Base-by-base conservation (phyloP, 64 coral and sea anemone genomes). In the Stylophora pistillata region DNA sequence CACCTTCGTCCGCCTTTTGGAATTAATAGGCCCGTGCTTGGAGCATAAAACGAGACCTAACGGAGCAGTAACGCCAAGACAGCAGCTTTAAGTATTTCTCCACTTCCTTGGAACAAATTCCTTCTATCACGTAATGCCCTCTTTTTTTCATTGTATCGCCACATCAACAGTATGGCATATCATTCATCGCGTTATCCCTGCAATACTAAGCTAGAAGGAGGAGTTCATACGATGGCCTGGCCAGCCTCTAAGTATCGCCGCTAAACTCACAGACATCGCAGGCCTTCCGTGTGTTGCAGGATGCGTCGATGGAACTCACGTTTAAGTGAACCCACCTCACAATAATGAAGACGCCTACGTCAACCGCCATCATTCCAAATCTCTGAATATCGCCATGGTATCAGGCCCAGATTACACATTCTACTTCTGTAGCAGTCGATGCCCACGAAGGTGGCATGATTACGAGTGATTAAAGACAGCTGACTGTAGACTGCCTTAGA, bases 351-450 rank as follows among this genome's bases (percentile, higher is more conserved):
- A 90, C 74, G 69, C 89, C 27, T 84, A 78, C 29, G 69, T 90
- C 15, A 90, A 83, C 71, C 68, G 26, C 53, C 88, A 90, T 90
- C 88, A 90, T 65, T 74, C 88, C 28, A 58, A 58, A 78, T 58
- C 54, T 58, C 76, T 78, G 11, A 78, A 78, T 78, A 3, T 65
- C 28, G 53, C n/a, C 56, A 83, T 90, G 89, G 78, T 90, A 23
- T 54, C 15, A 14, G 78, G 89, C 29, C 89, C 89, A 83, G 78
- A 83, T 53, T 84, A 83, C 71, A 60, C 55, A 9, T 60, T 90
- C 34, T 89, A 81, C 72, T 89, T 89, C 88, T 89, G 87, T 63
- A 73, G 77, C 65, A 74, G 78, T 30, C 31, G 71, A 85, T 85
- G 89, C 30, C 37, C 47, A n/a, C n/a, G n/a, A n/a, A n/a, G n/a